Evolutionary conservation across 2,888 invertebrate species (phyloP).

Genomic region (Dynastes maya): DNA sequence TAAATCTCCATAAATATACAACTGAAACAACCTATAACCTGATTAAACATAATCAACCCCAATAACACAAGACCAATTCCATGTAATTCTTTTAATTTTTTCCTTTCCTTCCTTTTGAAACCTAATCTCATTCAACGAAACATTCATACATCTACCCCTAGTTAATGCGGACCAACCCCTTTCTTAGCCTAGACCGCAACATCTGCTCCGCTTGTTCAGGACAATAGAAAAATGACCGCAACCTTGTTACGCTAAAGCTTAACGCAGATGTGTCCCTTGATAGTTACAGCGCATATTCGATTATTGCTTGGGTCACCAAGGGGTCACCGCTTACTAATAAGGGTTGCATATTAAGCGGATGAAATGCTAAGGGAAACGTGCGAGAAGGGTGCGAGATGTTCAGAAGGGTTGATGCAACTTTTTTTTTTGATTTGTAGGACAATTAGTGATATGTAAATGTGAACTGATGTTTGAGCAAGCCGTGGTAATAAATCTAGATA

Average conservation of each 20-base stretch:
- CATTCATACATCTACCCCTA: neutral
- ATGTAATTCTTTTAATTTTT: too few relatives aligned
- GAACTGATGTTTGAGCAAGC: too few relatives aligned
- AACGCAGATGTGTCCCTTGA: slow-evolving; percentile 25
- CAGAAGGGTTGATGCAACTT: neutral
- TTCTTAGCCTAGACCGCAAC: slow-evolving; percentile 15
- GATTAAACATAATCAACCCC: too few relatives aligned
- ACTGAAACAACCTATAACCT: too few relatives aligned
- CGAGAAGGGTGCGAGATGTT: neutral
- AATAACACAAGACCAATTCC: too few relatives aligned
- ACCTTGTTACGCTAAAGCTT: slow-evolving; percentile 9
- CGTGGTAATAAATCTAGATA: too few relatives aligned
- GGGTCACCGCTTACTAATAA: slow-evolving; percentile 6
- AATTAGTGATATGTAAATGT: too few relatives aligned
- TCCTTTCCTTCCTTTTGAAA: neutral
- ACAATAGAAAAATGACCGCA: slow-evolving; percentile 30
- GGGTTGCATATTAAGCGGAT: slow-evolving; percentile 7
- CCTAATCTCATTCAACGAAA: neutral
- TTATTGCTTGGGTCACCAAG: slow-evolving; percentile 11
- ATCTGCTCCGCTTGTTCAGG: slow-evolving; percentile 1
- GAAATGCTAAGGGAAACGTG: neutral
- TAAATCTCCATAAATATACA: too few relatives aligned
- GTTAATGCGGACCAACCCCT: neutral
- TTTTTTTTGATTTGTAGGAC: too few relatives aligned
- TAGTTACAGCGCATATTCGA: slow-evolving; percentile 17